A percentile compares a stretch with the other conserved stretches of the same genome.
These are phyloP conservation scores for Drymodes brunneopygia DNA, from an alignment of 2,113 vertebrate genomes.

Conservation along the genomic window DNA sequence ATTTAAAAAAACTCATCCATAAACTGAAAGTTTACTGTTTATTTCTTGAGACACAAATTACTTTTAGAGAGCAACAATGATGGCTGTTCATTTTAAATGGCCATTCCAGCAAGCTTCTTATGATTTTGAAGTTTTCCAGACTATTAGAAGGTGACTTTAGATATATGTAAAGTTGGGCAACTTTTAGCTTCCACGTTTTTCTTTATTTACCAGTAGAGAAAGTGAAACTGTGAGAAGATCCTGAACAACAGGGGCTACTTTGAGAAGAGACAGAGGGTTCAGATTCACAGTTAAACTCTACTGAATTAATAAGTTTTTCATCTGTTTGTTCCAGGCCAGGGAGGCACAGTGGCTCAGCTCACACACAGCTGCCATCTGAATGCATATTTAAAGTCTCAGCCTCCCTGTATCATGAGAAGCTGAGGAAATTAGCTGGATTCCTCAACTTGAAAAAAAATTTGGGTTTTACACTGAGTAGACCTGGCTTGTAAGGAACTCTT, in stretches of 20 bases:
- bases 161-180: background rate
- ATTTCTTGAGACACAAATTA: background rate
- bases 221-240: background rate
- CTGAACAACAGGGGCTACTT: background rate
- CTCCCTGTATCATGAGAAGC: background rate
- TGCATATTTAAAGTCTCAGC: accelerated
- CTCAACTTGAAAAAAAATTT: background rate
- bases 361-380: background rate
- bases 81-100: background rate
- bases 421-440: background rate
- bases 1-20: background rate
- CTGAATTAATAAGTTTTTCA: background rate
- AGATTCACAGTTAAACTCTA: background rate
- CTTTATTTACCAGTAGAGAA: background rate
- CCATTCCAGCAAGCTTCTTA: background rate
- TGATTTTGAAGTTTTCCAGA: background rate
- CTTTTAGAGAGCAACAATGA: background rate
- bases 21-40: background rate
- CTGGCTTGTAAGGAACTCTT: background rate
- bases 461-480: background rate
- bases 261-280: background rate
- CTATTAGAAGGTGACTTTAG: background rate
- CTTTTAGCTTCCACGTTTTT: background rate
- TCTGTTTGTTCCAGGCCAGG: background rate
- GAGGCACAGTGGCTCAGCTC: accelerated